Evolutionary conservation across 1,140 invertebrate genomes (phyloP), one percentile per base, ranked within the genome.

Genomic region (Pseudomyrmex pallidus): DNA sequence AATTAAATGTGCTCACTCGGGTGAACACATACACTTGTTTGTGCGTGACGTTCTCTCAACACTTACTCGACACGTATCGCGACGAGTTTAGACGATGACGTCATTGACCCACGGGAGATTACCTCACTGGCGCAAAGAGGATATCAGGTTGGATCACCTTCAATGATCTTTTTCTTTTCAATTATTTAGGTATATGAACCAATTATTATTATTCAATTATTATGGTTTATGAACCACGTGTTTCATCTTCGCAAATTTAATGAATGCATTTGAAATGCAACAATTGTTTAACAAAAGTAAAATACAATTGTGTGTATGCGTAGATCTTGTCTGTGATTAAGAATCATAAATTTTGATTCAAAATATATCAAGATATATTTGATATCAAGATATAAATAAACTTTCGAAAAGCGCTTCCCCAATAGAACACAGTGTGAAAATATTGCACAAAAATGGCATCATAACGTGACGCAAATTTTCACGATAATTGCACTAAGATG

Each of bases 61-160:
- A 35, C 35, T 35, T 35, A 35, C 35, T 63, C 73, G 20, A 54
- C 17, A 70, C 64, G 66, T 83, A 77, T 85, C 85, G 76, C 77
- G 44, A 83, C 90, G 87, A 74, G 82, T 87, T 91, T 91, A 89
- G 90, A 90, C 90, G 88, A 35, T 92, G 91, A 92, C 90, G 90
- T 92, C 91, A 92, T 48, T 85, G 87, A 90, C 88, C 77, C 83
- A 78, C 88, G 22, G 82, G 46, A 86, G 82, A 89, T 91, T 91
- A 90, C 80, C 77, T 90, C 87, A 88, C 20, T 74, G 50, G 66
- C 67, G 17, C 50, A 44, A n/a, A n/a, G 12, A 72, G 62, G 13
- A 57, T 62, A 59, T 54, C 62, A 62, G 35, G 66, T 87, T 74
- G 61, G 70, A 86, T 56, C 70, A 82, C 66, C 61, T 15, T 72